phyloP scores from a whole-genome alignment of 1,140 invertebrate genomes.

The Tetramorium parvispinum region DNA sequence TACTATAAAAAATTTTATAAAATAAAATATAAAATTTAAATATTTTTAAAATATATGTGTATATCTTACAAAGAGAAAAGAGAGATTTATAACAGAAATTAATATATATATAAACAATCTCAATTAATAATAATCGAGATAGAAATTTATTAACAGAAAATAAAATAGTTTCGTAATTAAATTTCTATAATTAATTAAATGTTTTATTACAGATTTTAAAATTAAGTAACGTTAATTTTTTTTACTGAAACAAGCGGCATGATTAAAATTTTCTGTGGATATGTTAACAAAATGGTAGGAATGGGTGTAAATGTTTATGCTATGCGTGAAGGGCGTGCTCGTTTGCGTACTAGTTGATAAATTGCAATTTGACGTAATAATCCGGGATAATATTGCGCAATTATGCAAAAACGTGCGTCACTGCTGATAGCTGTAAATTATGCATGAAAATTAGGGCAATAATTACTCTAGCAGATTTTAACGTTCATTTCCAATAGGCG shows the following conservation, averaged over 20 bases:
- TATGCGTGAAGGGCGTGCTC: constrained; percentile 31
- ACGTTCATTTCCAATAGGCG: constrained; percentile 28
- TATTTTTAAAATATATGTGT: background rate
- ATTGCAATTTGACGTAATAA: constrained; percentile 59
- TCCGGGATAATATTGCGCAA: constrained; percentile 54
- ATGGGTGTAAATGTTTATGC: constrained; percentile 35
- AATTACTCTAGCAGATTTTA: constrained; percentile 55
- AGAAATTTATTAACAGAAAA: constrained; percentile 7
- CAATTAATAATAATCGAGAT: background rate
- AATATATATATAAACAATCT: background rate
- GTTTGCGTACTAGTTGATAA: constrained; percentile 59
- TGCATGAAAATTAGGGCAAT: constrained; percentile 42
- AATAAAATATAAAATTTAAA: background rate
- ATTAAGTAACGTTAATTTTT: background rate
- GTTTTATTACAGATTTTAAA: background rate
- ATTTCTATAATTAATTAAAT: background rate
- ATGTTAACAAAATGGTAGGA: background rate
- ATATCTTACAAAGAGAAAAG: background rate
- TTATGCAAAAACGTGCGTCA: constrained; percentile 61
- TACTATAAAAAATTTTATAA: background rate
- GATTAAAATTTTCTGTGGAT: constrained; percentile 26
- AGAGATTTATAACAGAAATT: background rate
- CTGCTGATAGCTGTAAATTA: constrained; percentile 47
- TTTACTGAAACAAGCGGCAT: background rate
- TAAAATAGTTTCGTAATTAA: background rate